A percentile compares a stretch with the other conserved stretches of the same genome.
Evolutionary conservation across 2,888 invertebrate species (phyloP).

Genomic region (Pseudeuparius sepicola): DNA sequence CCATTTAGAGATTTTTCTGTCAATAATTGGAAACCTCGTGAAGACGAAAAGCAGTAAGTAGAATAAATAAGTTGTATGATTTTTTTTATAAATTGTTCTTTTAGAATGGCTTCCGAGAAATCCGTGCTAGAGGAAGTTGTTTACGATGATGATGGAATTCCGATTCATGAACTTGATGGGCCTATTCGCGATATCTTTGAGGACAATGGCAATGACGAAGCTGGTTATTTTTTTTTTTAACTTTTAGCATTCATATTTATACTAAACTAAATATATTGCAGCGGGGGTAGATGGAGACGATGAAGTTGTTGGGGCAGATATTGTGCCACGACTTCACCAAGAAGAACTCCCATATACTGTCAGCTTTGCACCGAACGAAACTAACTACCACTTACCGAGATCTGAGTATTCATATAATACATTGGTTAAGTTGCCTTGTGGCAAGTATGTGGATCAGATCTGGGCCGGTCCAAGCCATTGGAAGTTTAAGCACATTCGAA

Average conservation of each 20-base stretch:
- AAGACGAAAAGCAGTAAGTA: constrained; percentile 27
- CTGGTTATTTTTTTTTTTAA: no score
- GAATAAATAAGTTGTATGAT: constrained; percentile 3
- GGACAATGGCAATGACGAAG: constrained; percentile 25
- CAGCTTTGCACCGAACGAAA: constrained; percentile 18
- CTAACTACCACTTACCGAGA: constrained; percentile 38
- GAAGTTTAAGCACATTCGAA: constrained; percentile 50
- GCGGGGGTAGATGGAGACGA: constrained; percentile 11
- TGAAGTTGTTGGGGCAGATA: constrained; percentile 6
- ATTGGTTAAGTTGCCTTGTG: constrained; percentile 38
- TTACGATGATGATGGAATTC: constrained; percentile 31
- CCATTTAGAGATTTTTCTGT: constrained; percentile 43
- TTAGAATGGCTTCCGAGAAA: constrained; percentile 16
- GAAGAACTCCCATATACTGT: constrained; percentile 13
- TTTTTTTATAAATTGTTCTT: constrained; percentile 10
- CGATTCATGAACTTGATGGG: constrained; percentile 36
- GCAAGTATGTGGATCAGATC: constrained; percentile 35
- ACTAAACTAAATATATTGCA: no score
- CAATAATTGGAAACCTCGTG: constrained; percentile 30
- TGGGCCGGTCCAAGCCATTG: constrained; percentile 83
- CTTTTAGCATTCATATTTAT: neutral
- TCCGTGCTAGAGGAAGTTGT: constrained; percentile 22
- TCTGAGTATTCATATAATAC: constrained; percentile 63
- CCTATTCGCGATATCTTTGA: constrained; percentile 37
- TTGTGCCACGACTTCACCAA: constrained; percentile 6